Evolutionary conservation across 37 sponge, comb jelly and placozoan species (phyloP).

Genomic region (Beroe ovata): DNA sequence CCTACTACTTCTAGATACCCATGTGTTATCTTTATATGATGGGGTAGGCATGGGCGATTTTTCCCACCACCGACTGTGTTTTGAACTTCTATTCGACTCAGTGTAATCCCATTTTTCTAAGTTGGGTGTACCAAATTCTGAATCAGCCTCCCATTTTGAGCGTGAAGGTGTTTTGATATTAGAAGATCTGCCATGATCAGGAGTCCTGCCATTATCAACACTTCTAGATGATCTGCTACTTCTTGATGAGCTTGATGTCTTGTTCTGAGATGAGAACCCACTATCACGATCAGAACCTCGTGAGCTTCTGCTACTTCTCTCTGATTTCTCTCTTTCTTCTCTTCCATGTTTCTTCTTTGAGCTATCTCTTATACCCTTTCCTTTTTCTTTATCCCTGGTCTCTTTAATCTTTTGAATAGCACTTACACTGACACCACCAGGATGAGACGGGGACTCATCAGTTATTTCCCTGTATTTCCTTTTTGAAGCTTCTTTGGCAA

Average conservation of each 20-base stretch:
- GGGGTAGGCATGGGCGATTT: conserved; percentile 95
- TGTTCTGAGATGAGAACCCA: conserved; percentile 2
- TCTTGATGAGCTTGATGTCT: not conserved
- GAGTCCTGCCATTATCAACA: not conserved
- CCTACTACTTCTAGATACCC: conserved; percentile 86
- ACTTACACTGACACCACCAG: conserved; percentile 86
- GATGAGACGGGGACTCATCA: conserved; percentile 84
- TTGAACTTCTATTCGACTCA: conserved; percentile 13
- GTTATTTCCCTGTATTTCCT: conserved; percentile 70
- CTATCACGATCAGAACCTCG: conserved; percentile 52
- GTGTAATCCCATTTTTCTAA: conserved; percentile 78
- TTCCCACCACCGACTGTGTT: conserved; percentile 60
- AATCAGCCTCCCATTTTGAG: conserved; percentile 80
- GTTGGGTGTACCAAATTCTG: conserved; percentile 21
- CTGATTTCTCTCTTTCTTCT: conserved; percentile 68
- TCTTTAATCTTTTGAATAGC: conserved; percentile 73
- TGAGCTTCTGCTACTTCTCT: conserved; percentile 45
- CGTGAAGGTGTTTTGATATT: conserved; percentile 77
- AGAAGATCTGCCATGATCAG: not conserved
- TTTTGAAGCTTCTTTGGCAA: conserved; percentile 36
- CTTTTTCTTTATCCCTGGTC: conserved; percentile 69
- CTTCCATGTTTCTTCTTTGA: not conserved
- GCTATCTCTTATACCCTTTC: conserved; percentile 3
- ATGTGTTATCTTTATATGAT: conserved; percentile 84
- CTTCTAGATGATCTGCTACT: not conserved